These are phyloP conservation scores for Pteronura brasiliensis DNA, from an alignment of 2,113 vertebrate species.

Conservation along the genomic window DNA sequence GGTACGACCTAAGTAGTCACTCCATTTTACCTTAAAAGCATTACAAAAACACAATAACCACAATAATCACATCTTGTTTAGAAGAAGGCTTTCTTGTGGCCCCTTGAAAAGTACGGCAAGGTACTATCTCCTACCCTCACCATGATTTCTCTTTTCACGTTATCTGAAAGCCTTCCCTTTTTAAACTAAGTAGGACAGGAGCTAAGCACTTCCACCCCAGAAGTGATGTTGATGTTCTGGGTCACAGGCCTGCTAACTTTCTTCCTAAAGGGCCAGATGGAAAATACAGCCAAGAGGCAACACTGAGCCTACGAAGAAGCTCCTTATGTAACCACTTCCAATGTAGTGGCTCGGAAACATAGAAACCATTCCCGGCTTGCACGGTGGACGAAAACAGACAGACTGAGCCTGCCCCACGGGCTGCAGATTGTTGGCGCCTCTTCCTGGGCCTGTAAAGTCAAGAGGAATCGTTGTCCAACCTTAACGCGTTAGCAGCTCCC, in stretches of 20 bases:
- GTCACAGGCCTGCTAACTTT: not conserved
- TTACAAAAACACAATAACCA: not conserved
- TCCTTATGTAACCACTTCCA: not conserved
- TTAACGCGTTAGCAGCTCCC: too few relatives aligned
- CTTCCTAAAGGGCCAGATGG: not conserved
- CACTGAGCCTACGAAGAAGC: not conserved
- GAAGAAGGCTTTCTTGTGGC: not conserved
- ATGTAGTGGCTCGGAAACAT: not conserved
- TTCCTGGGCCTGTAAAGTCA: not conserved
- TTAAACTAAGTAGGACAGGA: not conserved
- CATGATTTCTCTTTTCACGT: not conserved
- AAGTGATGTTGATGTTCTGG: not conserved
- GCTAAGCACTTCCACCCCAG: fast-evolving
- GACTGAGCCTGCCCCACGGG: fast-evolving
- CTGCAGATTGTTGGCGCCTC: not conserved
- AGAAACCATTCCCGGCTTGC: not conserved
- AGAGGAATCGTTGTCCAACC: not conserved
- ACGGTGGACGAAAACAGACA: not conserved
- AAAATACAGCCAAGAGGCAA: not conserved
- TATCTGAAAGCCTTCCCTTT: not conserved
- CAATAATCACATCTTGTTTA: not conserved
- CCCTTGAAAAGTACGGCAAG: not conserved
- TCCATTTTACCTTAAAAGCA: not conserved
- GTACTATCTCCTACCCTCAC: not conserved
- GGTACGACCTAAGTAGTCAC: not conserved